phyloP scores from a whole-genome alignment of 1,140 invertebrate species.

The Sycophaga agraensis region DNA sequence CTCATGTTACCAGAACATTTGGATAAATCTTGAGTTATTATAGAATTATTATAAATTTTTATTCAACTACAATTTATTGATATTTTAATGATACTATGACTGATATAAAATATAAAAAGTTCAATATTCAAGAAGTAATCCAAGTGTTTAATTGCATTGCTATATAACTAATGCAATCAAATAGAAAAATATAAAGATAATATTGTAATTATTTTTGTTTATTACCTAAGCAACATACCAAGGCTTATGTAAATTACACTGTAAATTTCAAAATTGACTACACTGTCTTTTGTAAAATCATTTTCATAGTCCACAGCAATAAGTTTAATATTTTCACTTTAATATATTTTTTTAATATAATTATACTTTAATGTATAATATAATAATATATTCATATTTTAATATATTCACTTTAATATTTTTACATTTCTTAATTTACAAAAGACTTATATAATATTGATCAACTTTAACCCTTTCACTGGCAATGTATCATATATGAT shows the following conservation, averaged over 20 bases:
- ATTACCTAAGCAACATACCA: conserved; percentile 33
- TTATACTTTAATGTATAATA: neutral
- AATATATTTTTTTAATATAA: neutral
- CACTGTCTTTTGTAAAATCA: conserved; percentile 59
- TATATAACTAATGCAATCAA: too few species aligned
- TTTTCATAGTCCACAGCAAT: conserved; percentile 37
- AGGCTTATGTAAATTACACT: conserved; percentile 45
- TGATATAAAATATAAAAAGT: neutral
- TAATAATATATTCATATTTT: neutral
- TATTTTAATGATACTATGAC: too few species aligned
- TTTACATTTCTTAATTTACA: neutral
- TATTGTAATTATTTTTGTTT: too few species aligned
- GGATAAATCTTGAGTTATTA: too few species aligned
- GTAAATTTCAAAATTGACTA: conserved; percentile 60
- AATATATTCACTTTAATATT: conserved; percentile 1
- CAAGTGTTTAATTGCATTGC: too few species aligned
- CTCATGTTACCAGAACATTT: too few species aligned
- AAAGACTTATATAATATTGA: neutral
- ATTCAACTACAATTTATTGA: neutral
- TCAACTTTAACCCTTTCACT: too few species aligned
- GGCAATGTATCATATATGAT: too few species aligned
- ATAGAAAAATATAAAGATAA: too few species aligned
- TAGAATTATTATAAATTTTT: too few species aligned
- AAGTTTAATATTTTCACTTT: neutral
- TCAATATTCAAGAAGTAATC: too few species aligned